phyloP scores from a whole-genome alignment of 2,888 invertebrate genomes.

The Drosophila mettleri region DNA sequence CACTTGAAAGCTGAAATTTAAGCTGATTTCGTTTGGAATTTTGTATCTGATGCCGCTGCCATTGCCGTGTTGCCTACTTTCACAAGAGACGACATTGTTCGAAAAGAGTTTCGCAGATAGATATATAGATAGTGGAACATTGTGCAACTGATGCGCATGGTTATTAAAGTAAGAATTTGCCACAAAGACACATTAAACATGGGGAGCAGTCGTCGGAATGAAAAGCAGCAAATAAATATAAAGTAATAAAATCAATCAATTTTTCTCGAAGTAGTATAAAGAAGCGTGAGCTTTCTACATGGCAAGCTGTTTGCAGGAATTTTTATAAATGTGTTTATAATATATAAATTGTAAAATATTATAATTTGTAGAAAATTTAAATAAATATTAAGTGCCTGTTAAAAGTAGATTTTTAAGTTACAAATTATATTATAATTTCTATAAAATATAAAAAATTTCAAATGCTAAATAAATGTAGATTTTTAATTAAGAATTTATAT shows the following conservation, averaged over 20 bases:
- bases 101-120: slow-evolving; percentile 23
- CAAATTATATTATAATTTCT: neutral
- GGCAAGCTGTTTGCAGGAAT: no score
- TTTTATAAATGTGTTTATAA: no score
- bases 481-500: no score
- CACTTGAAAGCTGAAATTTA: slow-evolving; percentile 63
- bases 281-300: no score
- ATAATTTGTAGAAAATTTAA: no score
- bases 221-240: neutral
- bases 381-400: no score
- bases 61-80: slow-evolving; percentile 37
- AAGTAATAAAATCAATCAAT: no score
- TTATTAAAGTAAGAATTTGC: slow-evolving; percentile 12
- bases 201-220: neutral
- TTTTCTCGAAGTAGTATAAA: no score
- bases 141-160: slow-evolving; percentile 8
- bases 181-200: neutral
- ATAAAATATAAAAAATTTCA: neutral
- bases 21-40: slow-evolving; percentile 46
- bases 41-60: slow-evolving; percentile 22
- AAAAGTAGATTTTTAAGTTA: no score
- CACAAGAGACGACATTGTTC: slow-evolving; percentile 22
- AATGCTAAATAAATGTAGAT: no score
- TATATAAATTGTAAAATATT: no score
- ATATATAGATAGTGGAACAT: slow-evolving; percentile 11